Evolutionary conservation across 2,888 invertebrate species (phyloP).

Genomic region (Ophion costatus): DNA sequence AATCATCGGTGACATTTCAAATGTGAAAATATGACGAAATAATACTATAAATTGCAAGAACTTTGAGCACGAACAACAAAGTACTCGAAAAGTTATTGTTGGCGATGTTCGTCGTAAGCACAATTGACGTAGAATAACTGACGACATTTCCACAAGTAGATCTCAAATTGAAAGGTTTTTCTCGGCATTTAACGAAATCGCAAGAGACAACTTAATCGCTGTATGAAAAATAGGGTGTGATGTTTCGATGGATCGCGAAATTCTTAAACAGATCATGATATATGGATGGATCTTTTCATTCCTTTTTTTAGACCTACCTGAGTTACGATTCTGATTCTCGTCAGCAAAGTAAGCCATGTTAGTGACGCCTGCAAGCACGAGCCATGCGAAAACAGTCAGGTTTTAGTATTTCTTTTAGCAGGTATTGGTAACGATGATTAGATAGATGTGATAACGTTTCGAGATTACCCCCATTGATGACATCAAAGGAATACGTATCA

Average conservation of each 20-base stretch:
- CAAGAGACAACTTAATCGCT: not conserved
- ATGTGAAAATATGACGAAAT: too few species aligned
- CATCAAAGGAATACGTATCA: not conserved
- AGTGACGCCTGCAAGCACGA: constrained; percentile 88
- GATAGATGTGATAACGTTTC: not conserved
- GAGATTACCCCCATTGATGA: not conserved
- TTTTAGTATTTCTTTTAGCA: constrained; percentile 71
- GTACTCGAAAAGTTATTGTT: too few species aligned
- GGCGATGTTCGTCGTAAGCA: too few species aligned
- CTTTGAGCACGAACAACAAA: too few species aligned
- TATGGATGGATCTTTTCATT: constrained; percentile 13
- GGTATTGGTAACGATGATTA: constrained; percentile 50
- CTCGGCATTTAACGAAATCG: not conserved
- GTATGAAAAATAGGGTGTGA: not conserved
- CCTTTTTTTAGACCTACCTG: constrained; percentile 78
- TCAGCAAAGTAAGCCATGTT: constrained; percentile 92
- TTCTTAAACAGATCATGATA: not conserved
- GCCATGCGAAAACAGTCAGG: constrained; percentile 80
- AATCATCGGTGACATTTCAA: not conserved
- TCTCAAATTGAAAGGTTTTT: not conserved
- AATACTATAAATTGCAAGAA: too few species aligned
- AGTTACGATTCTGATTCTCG: constrained; percentile 89
- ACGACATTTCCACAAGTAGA: too few species aligned
- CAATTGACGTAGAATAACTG: too few species aligned
- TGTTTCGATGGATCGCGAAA: not conserved